These are phyloP conservation scores for Mamestra configurata DNA, from an alignment of 1,140 invertebrate genomes.

Conservation along the genomic window DNA sequence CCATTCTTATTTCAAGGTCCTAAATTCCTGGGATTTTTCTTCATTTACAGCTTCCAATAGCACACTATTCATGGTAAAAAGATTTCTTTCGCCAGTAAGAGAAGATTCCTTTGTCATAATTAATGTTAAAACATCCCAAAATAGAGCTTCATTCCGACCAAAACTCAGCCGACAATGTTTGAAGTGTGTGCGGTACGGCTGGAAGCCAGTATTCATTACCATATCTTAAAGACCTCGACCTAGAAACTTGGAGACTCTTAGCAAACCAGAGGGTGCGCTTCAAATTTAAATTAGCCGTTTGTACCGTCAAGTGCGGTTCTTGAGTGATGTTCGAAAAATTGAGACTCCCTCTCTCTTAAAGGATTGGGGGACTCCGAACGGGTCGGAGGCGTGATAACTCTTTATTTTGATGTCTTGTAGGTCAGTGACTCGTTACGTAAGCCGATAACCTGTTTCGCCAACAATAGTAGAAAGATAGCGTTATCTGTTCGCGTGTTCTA, in stretches of 20 bases:
- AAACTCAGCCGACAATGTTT: conserved; percentile 39
- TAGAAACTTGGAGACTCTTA: conserved; percentile 46
- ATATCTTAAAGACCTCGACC: conserved; percentile 51
- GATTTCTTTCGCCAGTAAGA: not conserved
- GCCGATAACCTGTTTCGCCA: conserved; percentile 35
- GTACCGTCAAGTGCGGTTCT: conserved; percentile 22
- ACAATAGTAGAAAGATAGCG: conserved; percentile 29
- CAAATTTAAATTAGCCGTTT: conserved; percentile 53
- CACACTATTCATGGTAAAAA: too few species aligned
- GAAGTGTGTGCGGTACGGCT: conserved; percentile 29
- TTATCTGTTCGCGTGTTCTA: conserved; percentile 34
- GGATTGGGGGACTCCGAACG: not conserved
- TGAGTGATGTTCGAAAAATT: conserved; percentile 34
- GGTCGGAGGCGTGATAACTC: conserved; percentile 16
- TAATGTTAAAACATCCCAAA: not conserved
- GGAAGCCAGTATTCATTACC: conserved; percentile 41
- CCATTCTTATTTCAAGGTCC: not conserved
- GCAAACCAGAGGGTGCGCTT: conserved; percentile 38
- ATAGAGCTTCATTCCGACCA: conserved; percentile 2
- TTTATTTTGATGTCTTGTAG: conserved; percentile 33
- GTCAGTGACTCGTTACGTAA: conserved; percentile 37
- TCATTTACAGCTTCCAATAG: too few species aligned
- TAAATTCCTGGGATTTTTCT: not conserved
- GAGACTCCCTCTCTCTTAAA: not conserved
- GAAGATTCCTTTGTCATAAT: not conserved